Base-by-base conservation (phyloP, 2,113 vertebrate genomes). In the Todiramphus saurophagus region DNA sequence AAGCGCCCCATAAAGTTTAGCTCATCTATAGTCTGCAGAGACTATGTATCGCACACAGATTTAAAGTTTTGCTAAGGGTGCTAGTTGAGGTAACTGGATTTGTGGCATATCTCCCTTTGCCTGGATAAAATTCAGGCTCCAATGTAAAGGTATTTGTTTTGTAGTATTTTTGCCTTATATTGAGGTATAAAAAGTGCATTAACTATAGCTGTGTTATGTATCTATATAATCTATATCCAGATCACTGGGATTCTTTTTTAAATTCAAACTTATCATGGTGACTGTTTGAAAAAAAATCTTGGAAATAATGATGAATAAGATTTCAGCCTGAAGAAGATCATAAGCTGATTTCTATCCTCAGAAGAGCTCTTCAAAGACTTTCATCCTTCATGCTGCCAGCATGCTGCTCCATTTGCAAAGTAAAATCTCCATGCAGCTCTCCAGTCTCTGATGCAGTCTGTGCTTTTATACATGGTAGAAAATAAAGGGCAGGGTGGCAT, bases 351-450 rank as follows among this genome's bases (percentile, higher is more conserved):
- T 94, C 79, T 83, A 75, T 82, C 55, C 53, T 95, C 94, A 92
- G 94, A 97, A 91, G 93, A 93, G 31, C 76, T 87, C 85, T 97
- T 97, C 93, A 94, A 97, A 97, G 89, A 80, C 90, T 93, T 97
- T 96, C 72, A 92, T 62, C 67, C 63, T 95, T 97, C 94, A 80
- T 91, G 48, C 88, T 95, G 87, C 87, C 88, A 97, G 90, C 73
- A 89, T 66, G 75, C 16, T 87, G 70, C 80, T 89, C 63, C 90
- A 83, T 90, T 96, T 96, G 81, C 73, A 73, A 96, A 97, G 79
- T 84, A 94, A 91, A 89, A 97, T 92, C 78, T 90, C 66, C 44
- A 73, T 11, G 4, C 69, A 94, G 63, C 58, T 95, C 79, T 94
- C 79, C 33, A 72, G 51, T 35, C 55, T 74, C 79, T 87, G 67